Conservation (phyloP, 2,797 vertebrate genomes). For the Urocyon cinereoargenteus region DNA sequence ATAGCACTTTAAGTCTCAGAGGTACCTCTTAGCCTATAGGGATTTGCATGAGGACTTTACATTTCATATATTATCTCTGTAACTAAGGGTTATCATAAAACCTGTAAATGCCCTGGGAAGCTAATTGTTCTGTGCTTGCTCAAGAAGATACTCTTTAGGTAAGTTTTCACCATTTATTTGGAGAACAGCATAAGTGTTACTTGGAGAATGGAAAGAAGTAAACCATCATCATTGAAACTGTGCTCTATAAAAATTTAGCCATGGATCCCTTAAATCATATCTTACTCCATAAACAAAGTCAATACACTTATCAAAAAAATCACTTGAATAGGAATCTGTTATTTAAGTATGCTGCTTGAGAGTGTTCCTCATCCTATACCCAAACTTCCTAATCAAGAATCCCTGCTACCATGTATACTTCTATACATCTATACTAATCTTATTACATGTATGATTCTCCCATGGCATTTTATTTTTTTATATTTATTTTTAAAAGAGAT, state of each 20-base stretch:
- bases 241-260: background rate
- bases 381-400: background rate
- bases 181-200: background rate
- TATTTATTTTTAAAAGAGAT: too few relatives aligned
- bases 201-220: background rate
- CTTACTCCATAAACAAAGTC: background rate
- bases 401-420: background rate
- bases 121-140: slow-evolving; percentile 6
- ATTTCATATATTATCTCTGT: background rate
- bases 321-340: background rate
- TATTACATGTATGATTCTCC: background rate
- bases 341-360: background rate
- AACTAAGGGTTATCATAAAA: background rate
- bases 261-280: background rate
- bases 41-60: background rate
- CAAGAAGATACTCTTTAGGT: background rate
- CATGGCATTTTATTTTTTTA: background rate
- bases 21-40: background rate
- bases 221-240: background rate
- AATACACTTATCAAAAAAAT: background rate
- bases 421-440: too few relatives aligned
- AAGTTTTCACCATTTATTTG: slow-evolving; percentile 36
- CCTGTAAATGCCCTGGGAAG: background rate
- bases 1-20: background rate
- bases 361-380: background rate